Evolutionary conservation across 2,888 invertebrate species (phyloP).

Genomic region (Nomada ruficornis): DNA sequence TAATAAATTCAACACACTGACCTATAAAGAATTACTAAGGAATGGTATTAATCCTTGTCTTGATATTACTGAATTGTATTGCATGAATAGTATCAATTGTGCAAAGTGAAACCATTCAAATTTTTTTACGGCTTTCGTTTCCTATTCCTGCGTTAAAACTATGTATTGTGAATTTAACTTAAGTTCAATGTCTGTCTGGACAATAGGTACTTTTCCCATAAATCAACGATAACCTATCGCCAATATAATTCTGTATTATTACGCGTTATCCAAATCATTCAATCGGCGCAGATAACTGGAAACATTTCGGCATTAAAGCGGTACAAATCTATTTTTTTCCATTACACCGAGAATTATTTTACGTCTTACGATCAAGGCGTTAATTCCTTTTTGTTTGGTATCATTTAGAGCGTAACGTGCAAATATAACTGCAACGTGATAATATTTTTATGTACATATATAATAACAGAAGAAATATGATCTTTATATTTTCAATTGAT

Average conservation of each 20-base stretch:
- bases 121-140: no score
- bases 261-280: background rate
- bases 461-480: slow-evolving; percentile 9
- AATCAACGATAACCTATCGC: slow-evolving; percentile 22
- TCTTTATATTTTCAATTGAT: slow-evolving; percentile 15
- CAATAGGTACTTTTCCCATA: slow-evolving; percentile 7
- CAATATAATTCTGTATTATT: slow-evolving; percentile 4
- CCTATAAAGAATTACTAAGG: background rate
- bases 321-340: background rate
- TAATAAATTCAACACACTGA: background rate
- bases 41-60: background rate
- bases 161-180: slow-evolving; percentile 2
- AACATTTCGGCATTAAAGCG: slow-evolving; percentile 7
- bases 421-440: background rate
- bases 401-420: background rate
- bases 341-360: background rate
- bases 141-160: background rate
- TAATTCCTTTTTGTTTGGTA: background rate
- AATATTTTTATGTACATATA: background rate
- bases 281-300: background rate
- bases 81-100: no score
- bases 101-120: no score
- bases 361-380: background rate
- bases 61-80: no score
- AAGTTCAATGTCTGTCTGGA: slow-evolving; percentile 13